Conservation (phyloP, 2,113 vertebrate species). For the Heterocephalus glaber region DNA sequence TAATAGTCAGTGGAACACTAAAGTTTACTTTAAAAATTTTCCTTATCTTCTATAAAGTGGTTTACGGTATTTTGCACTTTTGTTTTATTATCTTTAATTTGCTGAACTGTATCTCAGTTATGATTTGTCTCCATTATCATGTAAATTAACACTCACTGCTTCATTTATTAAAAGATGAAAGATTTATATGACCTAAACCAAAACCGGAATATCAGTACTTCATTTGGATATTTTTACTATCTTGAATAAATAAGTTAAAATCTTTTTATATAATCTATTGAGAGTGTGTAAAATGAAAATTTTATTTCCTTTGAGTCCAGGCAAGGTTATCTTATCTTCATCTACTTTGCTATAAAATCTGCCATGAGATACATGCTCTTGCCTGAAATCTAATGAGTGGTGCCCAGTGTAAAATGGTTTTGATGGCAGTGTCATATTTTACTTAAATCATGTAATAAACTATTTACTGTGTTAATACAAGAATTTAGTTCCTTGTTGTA, state of each 20-base stretch:
- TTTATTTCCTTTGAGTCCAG: slow-evolving; percentile 32
- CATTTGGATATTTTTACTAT: slow-evolving; percentile 9
- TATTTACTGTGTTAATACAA: slow-evolving; percentile 10
- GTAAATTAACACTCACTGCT: not conserved
- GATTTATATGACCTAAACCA: not conserved
- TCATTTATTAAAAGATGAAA: not conserved
- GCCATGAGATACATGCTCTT: not conserved
- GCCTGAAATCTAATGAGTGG: slow-evolving; percentile 9
- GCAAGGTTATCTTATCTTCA: not conserved
- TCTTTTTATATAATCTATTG: not conserved
- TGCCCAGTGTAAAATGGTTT: slow-evolving; percentile 6
- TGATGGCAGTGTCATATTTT: not conserved
- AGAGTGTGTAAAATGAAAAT: slow-evolving; percentile 17
- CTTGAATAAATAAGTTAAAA: slow-evolving; percentile 29
- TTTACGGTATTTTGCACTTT: slow-evolving; percentile 25
- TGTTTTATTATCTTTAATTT: slow-evolving; percentile 29
- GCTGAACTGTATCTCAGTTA: not conserved
- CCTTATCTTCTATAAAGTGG: not conserved
- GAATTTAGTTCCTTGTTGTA: slow-evolving; percentile 49
- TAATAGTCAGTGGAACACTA: not conserved
- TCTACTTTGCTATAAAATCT: slow-evolving; percentile 44
- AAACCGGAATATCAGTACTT: not conserved
- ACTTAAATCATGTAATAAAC: not conserved
- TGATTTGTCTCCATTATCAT: not conserved
- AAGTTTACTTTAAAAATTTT: slow-evolving; percentile 35